Base-by-base conservation (phyloP, 2,888 invertebrate genomes). In the Miltochrista miniata region DNA sequence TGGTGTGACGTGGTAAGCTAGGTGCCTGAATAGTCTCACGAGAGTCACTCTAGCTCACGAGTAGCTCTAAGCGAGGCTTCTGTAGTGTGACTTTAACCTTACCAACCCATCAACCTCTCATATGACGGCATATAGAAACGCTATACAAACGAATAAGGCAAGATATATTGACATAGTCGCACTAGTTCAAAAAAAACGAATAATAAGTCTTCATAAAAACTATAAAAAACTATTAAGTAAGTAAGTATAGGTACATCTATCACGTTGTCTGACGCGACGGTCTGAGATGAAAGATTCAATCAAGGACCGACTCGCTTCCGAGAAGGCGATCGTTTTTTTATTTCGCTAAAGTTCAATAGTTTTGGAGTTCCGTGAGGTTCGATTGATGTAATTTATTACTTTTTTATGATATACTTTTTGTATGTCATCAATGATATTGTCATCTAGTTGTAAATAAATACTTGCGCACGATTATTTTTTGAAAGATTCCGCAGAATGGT, bases 211-310 rank as follows among this genome's bases (percentile, higher is more conserved):
- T 69, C 61, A 73, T 68, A 76, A 74, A n/a, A 74, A 67, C 70
- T 59, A 63, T 74, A 74, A 66, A 79, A 48, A 79, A 76, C 71
- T 72, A 76, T 73, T 73, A 75, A 75, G 76, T 75, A 72, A 69
- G 64, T 74, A 76, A 38, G 38, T 30, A 40, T 29, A 30, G 24
- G 29, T 74, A 76, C 72, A 76, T 73, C 70, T 72, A 73, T 74
- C 72, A 69, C 60, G 70, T 63, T 65, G 68, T 76, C 71, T 76
- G 80, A 24, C 66, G 75, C n/a, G n/a, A 64, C 66, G 75, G 74
- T 64, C 68, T 72, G 62, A 83, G 82, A 85, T 81, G 84, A 82
- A 83, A 86, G 83, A 86, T 87, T 87, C 86, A 87, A 87, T 87
- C 88, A 87, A 83, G 82, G 76, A 57, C 71, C 74, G 67, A 59